phyloP scores from a whole-genome alignment of 2,888 invertebrate species.

The Epinotia demarniana region DNA sequence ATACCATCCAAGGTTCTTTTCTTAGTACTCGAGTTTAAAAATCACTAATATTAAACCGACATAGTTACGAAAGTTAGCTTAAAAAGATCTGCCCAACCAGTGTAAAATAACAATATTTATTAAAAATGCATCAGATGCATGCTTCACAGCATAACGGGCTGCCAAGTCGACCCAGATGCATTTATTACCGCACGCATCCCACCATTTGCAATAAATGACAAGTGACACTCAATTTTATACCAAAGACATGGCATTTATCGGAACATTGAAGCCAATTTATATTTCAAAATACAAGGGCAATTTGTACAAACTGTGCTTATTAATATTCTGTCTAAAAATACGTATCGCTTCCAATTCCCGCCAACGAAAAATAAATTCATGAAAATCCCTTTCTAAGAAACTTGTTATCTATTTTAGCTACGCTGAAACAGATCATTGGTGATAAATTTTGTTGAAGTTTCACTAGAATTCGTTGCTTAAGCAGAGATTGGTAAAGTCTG shows the following conservation, averaged over 20 bases:
- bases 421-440: slow-evolving; percentile 10
- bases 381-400: slow-evolving; percentile 21
- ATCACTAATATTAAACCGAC: neutral
- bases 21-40: neutral
- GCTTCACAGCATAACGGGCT: slow-evolving; percentile 24
- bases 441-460: slow-evolving; percentile 14
- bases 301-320: neutral
- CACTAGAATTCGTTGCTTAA: neutral
- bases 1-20: too few relatives aligned
- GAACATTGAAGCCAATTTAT: slow-evolving; percentile 4
- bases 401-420: slow-evolving; percentile 16
- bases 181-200: slow-evolving; percentile 49
- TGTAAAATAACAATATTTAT: neutral
- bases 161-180: slow-evolving; percentile 59
- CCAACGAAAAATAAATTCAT: slow-evolving; percentile 8
- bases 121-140: slow-evolving; percentile 18
- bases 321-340: slow-evolving; percentile 26
- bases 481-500: slow-evolving; percentile 8
- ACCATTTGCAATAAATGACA: slow-evolving; percentile 39
- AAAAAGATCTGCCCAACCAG: neutral
- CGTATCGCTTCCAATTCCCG: neutral
- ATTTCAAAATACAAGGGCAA: neutral
- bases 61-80: neutral
- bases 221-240: slow-evolving; percentile 36
- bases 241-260: slow-evolving; percentile 28